Base-by-base conservation (phyloP, 2,113 vertebrate genomes). In the Chionomys nivalis region DNA sequence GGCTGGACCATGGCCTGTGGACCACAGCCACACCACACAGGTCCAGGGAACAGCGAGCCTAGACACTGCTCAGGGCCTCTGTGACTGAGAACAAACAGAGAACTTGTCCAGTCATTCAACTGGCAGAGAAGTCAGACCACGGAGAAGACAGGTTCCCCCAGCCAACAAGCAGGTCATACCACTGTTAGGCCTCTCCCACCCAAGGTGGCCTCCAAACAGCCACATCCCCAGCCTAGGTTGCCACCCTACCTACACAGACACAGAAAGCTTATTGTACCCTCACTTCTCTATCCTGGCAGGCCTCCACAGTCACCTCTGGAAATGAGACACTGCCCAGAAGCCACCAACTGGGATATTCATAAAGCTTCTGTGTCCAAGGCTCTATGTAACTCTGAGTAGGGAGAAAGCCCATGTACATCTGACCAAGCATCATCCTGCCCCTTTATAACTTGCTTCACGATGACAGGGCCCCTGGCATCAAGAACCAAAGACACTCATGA, bases 261-360 rank as follows among this genome's bases (percentile, higher is more conserved):
- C 92, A 87, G 75, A 83, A 70, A 76, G 49, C 7, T 65, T 23
- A 65, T 42, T 92, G 93, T 94, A 88, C 86, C 87, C 58, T 94
- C 70, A 65, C 55, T 28, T 58, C 72, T n/a, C 26, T 16, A 42
- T 39, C 13, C 83, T 70, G 36, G 87, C 85, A 89, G 73, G 93
- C 89, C 36, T 89, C 88, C 89, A 61, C 33, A 39, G 73, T 61
- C 83, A 89, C 82, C 86, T 90, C 90, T 31, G n/a, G 58, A 68
- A 73, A 77, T 9, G 39, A 91, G 78, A 7, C 52, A 52, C 19
- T 55, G 58, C 63, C 79, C 79, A 75, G 83, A 58, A 89, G 16
- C 36, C 23, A 78, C 55, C 39, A 39, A 33, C 58, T 47, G 75
- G 36, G 44, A 95, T 90, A 33, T 26, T 33, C 78, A 58, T 13